Conservation (phyloP, 2,888 invertebrate genomes). For the Resseliella maxima region DNA sequence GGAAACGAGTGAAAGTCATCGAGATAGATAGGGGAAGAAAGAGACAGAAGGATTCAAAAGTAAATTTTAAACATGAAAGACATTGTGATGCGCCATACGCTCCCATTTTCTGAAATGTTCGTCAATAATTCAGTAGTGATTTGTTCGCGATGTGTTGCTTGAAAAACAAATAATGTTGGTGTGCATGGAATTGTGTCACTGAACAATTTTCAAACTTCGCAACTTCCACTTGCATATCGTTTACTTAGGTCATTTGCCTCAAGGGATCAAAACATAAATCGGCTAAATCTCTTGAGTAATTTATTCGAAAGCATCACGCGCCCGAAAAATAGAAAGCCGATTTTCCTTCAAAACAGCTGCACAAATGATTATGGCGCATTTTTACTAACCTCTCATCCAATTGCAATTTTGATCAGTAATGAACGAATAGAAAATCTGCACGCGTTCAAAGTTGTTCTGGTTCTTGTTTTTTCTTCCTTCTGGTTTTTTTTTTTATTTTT, state of each 20-base stretch:
- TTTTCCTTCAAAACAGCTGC: neutral
- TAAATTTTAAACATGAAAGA: neutral
- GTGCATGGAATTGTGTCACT: no score
- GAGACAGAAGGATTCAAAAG: neutral
- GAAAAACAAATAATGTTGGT: no score
- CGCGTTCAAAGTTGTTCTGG: neutral
- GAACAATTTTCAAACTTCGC: no score
- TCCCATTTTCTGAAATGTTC: neutral
- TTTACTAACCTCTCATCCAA: neutral
- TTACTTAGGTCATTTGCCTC: neutral
- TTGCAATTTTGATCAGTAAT: neutral
- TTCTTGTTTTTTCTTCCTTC: no score
- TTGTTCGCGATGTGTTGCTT: neutral
- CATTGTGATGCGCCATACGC: neutral
- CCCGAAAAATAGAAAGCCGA: neutral
- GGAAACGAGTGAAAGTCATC: no score
- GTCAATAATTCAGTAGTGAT: neutral
- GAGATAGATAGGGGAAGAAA: no score
- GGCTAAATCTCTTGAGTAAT: neutral
- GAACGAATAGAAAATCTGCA: neutral
- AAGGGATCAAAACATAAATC: neutral
- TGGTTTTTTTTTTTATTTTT: no score
- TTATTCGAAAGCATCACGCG: neutral
- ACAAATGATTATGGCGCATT: neutral
- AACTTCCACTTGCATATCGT: neutral